Conservation (phyloP, 1,140 invertebrate species). For the Calycopis cecrops region DNA sequence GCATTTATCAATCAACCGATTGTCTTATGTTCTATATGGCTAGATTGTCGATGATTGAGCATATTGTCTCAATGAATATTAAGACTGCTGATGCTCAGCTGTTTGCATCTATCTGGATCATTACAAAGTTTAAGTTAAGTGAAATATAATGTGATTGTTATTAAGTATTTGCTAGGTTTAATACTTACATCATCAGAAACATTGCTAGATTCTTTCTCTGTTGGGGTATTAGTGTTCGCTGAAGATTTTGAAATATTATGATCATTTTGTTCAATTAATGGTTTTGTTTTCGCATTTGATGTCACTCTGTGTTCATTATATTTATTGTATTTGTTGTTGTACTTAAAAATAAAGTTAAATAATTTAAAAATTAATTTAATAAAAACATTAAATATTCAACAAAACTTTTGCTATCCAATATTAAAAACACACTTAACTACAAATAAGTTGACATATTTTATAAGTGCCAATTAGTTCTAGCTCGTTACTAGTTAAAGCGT, state of each 20-base stretch:
- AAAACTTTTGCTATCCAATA: background rate
- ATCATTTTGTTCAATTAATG: conserved; percentile 8
- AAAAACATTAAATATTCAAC: background rate
- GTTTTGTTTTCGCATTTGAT: conserved; percentile 20
- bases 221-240: background rate
- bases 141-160: too few relatives aligned
- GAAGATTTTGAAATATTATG: conserved; percentile 8
- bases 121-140: too few relatives aligned
- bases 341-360: conserved; percentile 20
- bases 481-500: too few relatives aligned
- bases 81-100: too few relatives aligned
- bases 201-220: conserved; percentile 10
- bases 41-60: too few relatives aligned
- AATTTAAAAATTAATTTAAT: background rate
- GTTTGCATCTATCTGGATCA: too few relatives aligned
- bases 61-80: too few relatives aligned
- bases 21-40: conserved; percentile 1
- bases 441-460: too few relatives aligned
- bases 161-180: background rate
- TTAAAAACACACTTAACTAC: too few relatives aligned
- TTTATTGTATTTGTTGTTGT: conserved; percentile 44
- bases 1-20: background rate
- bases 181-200: conserved; percentile 30
- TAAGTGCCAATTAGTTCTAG: too few relatives aligned
- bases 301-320: conserved; percentile 43